Evolutionary conservation across 2,888 invertebrate genomes (phyloP), one percentile per base, ranked within the genome.

Genomic region (Drosophila rubida): DNA sequence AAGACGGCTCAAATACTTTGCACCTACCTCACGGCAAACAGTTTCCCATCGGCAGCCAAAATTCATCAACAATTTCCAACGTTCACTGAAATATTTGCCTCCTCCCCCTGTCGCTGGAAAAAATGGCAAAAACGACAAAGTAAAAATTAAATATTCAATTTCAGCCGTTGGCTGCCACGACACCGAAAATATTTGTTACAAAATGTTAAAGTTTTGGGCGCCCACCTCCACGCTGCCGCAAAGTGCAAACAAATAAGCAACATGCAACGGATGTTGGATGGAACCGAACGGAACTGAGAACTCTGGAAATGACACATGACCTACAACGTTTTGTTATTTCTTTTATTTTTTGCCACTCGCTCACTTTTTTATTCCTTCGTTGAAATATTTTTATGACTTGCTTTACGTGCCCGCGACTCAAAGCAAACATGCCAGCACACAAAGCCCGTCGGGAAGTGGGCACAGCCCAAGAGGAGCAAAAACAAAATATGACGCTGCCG

Each of bases 381-480:
- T 83, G 75, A 87, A 84, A 82, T 85, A 87, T 87, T 74, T 82
- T 82, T 87, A 81, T 85, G 82, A 87, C 87, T 81, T 83, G 78
- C 78, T 81, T 80, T 66, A 77, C 71, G 71, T 77, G 78, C 39
- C 64, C 63, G 55, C 48, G 54, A 54, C 58, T 42, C 73, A 77
- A 77, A 67, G 67, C 49, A 74, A 74, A 74, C 41, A 76, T 76
- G 72, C 45, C 72, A 69, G 37, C 37, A 42, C 27, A 51, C 11
- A 30, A 11, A 1, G 22, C 4, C 2, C 37, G 16, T 8, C 5
- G 23, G 11, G 7, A 13, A 3, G 5, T 32, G 8, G 35, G 7
- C 2, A 13, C 6, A 35, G 13, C 14, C 14, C 35, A 37, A 9
- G 8, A n/a, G n/a, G 35, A 23, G 8, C 2, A 37, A 19, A n/a